These are phyloP conservation scores for Pterostichus niger DNA, from an alignment of 2,888 invertebrate species.

Conservation along the genomic window DNA sequence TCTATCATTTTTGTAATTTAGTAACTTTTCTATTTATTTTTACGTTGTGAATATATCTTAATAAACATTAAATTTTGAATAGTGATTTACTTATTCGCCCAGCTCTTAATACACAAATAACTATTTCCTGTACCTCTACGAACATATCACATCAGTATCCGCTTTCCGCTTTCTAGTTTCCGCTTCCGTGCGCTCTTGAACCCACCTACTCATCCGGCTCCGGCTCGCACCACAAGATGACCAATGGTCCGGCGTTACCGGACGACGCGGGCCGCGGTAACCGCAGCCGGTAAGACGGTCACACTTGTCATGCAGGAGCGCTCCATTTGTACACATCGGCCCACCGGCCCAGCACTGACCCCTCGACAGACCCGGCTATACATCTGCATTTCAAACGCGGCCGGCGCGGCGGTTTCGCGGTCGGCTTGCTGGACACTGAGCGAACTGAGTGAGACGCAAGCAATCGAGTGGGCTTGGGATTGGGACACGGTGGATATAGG, in stretches of 20 bases:
- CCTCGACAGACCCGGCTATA: constrained; percentile 37
- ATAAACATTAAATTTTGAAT: too few species aligned
- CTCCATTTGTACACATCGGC: constrained; percentile 75
- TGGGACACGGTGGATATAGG: background rate
- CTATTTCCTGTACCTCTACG: too few species aligned
- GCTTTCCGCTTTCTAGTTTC: background rate
- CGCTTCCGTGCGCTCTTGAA: background rate
- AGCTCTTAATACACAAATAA: too few species aligned
- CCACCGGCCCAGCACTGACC: constrained; percentile 1
- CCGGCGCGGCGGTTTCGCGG: constrained; percentile 45
- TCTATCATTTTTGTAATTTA: too few species aligned
- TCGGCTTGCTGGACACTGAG: constrained; percentile 3
- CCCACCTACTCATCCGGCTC: background rate
- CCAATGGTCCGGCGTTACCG: constrained; percentile 40
- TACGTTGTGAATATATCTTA: too few species aligned
- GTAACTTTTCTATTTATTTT: too few species aligned
- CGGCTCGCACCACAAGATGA: constrained; percentile 35
- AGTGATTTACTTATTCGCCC: too few species aligned
- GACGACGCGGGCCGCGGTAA: constrained; percentile 59
- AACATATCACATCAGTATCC: background rate
- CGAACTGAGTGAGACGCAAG: constrained; percentile 35
- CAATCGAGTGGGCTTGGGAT: constrained; percentile 16
- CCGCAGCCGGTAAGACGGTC: constrained; percentile 74
- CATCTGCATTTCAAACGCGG: constrained; percentile 65
- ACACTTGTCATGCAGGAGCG: constrained; percentile 75